Evolutionary conservation across 2,888 invertebrate species (phyloP).

Genomic region (Ferrisia virgata): DNA sequence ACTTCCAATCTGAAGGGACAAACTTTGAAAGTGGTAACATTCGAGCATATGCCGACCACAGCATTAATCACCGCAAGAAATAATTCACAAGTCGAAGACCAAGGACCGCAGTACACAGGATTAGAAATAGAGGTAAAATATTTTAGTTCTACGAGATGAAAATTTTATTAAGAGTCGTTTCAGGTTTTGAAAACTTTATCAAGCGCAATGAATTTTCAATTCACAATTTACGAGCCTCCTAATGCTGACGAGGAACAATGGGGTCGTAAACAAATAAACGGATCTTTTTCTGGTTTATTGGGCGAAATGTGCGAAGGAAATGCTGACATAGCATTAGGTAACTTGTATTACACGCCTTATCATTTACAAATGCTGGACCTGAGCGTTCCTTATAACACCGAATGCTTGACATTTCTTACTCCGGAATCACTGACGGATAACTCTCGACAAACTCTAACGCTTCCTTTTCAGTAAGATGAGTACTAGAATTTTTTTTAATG

Average conservation of each 20-base stretch:
- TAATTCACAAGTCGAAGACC: slow-evolving; percentile 44
- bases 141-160: neutral
- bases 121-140: slow-evolving; percentile 66
- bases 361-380: slow-evolving; percentile 69
- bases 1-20: slow-evolving; percentile 62
- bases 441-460: slow-evolving; percentile 77
- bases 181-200: slow-evolving; percentile 67
- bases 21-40: slow-evolving; percentile 62
- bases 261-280: slow-evolving; percentile 65
- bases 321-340: slow-evolving; percentile 73
- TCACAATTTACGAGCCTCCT: slow-evolving; percentile 64
- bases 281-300: slow-evolving; percentile 67
- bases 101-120: slow-evolving; percentile 54
- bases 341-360: slow-evolving; percentile 70
- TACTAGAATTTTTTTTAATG: neutral
- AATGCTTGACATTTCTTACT: slow-evolving; percentile 79
- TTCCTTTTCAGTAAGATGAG: slow-evolving; percentile 68
- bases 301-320: slow-evolving; percentile 64
- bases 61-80: slow-evolving; percentile 51
- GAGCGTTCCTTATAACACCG: slow-evolving; percentile 73
- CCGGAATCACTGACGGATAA: slow-evolving; percentile 77
- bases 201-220: slow-evolving; percentile 68
- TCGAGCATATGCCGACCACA: slow-evolving; percentile 68
- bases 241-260: slow-evolving; percentile 64
- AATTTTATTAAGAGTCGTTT: slow-evolving; percentile 49